phyloP scores from a whole-genome alignment of 2,797 vertebrate species.

The Paedocypris micromegethes region DNA sequence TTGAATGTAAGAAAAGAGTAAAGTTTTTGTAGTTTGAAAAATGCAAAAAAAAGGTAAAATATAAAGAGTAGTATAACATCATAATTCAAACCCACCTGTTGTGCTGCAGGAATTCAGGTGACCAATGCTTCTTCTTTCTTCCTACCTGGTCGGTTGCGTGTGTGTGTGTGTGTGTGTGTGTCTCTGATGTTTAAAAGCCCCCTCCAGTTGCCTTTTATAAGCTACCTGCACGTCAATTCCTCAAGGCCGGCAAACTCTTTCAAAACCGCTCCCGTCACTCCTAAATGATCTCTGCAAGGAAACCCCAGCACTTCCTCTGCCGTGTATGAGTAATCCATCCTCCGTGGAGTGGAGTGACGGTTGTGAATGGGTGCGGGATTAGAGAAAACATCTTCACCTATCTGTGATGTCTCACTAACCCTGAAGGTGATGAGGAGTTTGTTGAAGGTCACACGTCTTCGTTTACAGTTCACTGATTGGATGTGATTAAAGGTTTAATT shows the following conservation, averaged over 20 bases:
- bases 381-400: slow-evolving; percentile 35
- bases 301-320: slow-evolving; percentile 6
- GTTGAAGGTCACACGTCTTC: slow-evolving; percentile 38
- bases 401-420: slow-evolving; percentile 16
- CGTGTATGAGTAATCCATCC: slow-evolving; percentile 14
- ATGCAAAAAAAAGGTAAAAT: neutral
- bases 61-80: neutral
- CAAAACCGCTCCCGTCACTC: slow-evolving; percentile 21
- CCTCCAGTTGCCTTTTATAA: slow-evolving; percentile 51
- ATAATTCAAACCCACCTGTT: slow-evolving; percentile 34
- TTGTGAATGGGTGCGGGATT: slow-evolving; percentile 18
- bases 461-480: slow-evolving; percentile 25
- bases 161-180: slow-evolving; percentile 18
- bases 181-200: slow-evolving; percentile 34
- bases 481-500: slow-evolving; percentile 29
- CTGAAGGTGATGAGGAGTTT: slow-evolving; percentile 5
- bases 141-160: neutral
- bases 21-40: neutral
- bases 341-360: slow-evolving; percentile 31
- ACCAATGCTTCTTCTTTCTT: slow-evolving; percentile 7
- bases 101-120: neutral
- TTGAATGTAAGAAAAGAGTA: too few relatives aligned
- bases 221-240: slow-evolving; percentile 38
- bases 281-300: slow-evolving; percentile 16
- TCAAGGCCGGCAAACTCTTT: slow-evolving; percentile 39